Evolutionary conservation across 2,797 vertebrate species (phyloP), one percentile per base, ranked within the genome.

Genomic region (Gadopsis marmoratus): DNA sequence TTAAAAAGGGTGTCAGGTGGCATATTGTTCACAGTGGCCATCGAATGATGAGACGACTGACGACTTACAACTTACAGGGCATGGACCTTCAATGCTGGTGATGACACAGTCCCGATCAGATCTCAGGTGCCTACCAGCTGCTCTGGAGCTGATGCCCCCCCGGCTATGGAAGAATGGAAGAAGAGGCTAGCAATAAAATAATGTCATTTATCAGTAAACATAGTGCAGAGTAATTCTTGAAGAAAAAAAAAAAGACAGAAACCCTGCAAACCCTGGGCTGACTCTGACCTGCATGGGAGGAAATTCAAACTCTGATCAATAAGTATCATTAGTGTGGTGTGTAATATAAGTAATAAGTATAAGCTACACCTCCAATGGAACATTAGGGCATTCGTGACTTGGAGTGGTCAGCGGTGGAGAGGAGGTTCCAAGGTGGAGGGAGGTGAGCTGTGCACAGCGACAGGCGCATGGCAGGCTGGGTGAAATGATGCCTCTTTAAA

Each of bases 401-500:
- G 5, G 14, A 4, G 8, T 21, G 71, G 8, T 51, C 21, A 9
- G 29, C 17, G 7, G 45, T 10, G 50, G 48, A 10, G 19, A 50
- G 23, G 48, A 50, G n/a, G 48, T 50, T 11, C 61, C 61, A 48
- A 35, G 47, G 63, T 50, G 47, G 31, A 26, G 23, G 65, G 26
- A 48, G 71, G 23, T 26, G 77, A 56, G 43, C 43, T 23, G n/a
- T 3, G 72, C 26, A 47, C 69, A 43, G 55, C 37, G 7, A 47
- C 66, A 13, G 23, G 0, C 7, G 3, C 45, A 8, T 45, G 33
- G 31, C 21, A 58, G 23, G 9, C 21, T 3, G 13, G 71, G 71
- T 68, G 50, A 56, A 74, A 61, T 0, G 72, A 92, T 91, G 89
- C 81, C 87, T 87, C 94, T 95, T 96, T 95, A 95, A 95, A 81